A percentile compares a stretch with the other conserved stretches of the same genome.
These are phyloP conservation scores for Euzophera pinguis DNA, from an alignment of 2,888 invertebrate species.

Conservation along the genomic window DNA sequence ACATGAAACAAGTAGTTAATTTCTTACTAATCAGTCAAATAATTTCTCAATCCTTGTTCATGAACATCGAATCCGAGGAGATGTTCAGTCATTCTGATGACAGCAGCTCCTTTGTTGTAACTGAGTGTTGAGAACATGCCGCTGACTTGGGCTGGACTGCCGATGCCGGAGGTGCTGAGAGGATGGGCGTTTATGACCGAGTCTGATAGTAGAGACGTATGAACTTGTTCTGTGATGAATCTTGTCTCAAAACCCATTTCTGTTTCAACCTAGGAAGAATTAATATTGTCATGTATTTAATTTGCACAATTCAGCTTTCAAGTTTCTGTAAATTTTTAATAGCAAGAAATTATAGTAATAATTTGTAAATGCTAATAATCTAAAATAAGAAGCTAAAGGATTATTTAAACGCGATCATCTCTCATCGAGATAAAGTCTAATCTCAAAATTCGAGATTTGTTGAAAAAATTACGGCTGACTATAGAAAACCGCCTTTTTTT, in stretches of 20 bases:
- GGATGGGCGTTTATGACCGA: conserved; percentile 79
- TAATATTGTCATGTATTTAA: too few species aligned
- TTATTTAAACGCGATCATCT: too few species aligned
- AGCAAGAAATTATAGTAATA: too few species aligned
- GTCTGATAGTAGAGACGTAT: conserved; percentile 81
- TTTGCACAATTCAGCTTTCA: too few species aligned
- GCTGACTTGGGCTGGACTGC: conserved; percentile 78
- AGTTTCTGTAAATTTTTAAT: too few species aligned
- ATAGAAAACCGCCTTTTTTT: too few species aligned
- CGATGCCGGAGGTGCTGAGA: conserved; percentile 75
- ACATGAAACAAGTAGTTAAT: too few species aligned
- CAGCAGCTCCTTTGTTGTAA: conserved; percentile 84
- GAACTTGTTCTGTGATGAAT: conserved; percentile 85
- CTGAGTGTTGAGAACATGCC: conserved; percentile 83
- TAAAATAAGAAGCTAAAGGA: too few species aligned
- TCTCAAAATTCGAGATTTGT: too few species aligned
- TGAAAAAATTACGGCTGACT: too few species aligned
- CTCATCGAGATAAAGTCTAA: too few species aligned
- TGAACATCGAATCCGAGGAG: conserved; percentile 77
- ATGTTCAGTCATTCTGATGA: conserved; percentile 85
- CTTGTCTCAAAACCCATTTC: conserved; percentile 83
- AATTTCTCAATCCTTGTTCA: conserved; percentile 73
- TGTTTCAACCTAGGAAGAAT: conserved; percentile 75
- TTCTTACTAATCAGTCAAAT: conserved; percentile 74
- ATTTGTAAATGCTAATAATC: too few species aligned